Base-by-base conservation (phyloP, 2,888 invertebrate species). In the Calliscelio sp. region DNA sequence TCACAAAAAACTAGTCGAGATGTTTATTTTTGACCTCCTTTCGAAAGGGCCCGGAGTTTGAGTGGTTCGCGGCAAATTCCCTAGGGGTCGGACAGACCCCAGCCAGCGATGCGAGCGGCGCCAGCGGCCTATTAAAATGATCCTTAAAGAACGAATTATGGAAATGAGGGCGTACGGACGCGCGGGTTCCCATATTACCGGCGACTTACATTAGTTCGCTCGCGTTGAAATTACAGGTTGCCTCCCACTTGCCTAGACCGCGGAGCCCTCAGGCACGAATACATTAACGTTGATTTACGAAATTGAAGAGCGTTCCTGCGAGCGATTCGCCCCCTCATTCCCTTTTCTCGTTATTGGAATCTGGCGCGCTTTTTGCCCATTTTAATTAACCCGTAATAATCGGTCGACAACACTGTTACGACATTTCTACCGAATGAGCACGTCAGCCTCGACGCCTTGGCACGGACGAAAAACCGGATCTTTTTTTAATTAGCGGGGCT, bases 81-180 rank as follows among this genome's bases (percentile, higher is more conserved):
- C 73, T 49, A 46, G 80, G 84, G 82, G 84, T 77, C 61, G 84
- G 73, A 28, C 53, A 73, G 83, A 74, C 70, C 78, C 78, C 73
- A 70, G 32, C 46, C 79, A 22, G 61, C 53, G 65, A 49, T 61
- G 53, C 71, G 74, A 66, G 87, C 90, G 92, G 92, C 92, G 92
- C 92, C 92, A 92, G 89, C 87, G 89, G 90, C 90, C 92, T 92
- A 92, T 92, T 92, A 92, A 92, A 92, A 91, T 91, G 89, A 91
- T 91, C 87, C 91, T 90, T 92, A 90, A 89, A 92, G 85, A 86
- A 86, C 89, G 89, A 92, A 92, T 92, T 92, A 92, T 92, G 92
- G 91, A 91, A 92, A 92, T 92, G 89, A 92, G 88, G 84, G 77
- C 81, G 87, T 85, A 88, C 88, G 61, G 71, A 35, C 68, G 65